phyloP scores from a whole-genome alignment of 2,888 invertebrate species.

The Abrostola triplasia region DNA sequence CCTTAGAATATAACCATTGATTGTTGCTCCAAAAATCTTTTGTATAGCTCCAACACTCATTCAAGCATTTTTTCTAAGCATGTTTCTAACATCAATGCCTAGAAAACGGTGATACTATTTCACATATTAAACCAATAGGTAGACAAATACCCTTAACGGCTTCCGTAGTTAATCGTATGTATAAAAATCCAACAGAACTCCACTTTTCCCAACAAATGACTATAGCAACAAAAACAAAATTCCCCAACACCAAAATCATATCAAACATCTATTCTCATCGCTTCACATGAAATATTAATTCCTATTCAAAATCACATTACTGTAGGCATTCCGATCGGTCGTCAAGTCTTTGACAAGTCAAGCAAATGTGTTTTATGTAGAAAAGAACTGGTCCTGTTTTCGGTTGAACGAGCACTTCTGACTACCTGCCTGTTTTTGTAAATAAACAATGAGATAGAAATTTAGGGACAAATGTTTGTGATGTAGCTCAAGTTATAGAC shows the following conservation, averaged over 20 bases:
- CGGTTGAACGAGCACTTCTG: conserved; percentile 39
- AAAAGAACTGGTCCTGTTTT: conserved; percentile 38
- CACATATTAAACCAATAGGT: too few relatives aligned
- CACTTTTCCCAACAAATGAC: not conserved
- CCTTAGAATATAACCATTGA: too few relatives aligned
- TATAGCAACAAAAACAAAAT: not conserved
- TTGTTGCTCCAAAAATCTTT: too few relatives aligned
- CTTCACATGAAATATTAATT: conserved; percentile 12
- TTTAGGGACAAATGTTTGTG: conserved; percentile 47
- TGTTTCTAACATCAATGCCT: too few relatives aligned
- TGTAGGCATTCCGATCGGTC: conserved; percentile 25
- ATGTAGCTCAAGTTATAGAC: conserved; percentile 37
- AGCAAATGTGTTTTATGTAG: conserved; percentile 48
- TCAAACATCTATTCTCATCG: conserved; percentile 3
- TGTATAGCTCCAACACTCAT: too few relatives aligned
- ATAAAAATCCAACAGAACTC: not conserved
- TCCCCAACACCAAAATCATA: conserved; percentile 2
- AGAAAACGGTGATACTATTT: too few relatives aligned
- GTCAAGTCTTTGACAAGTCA: conserved; percentile 51
- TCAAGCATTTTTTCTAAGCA: too few relatives aligned
- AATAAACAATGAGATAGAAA: conserved; percentile 74
- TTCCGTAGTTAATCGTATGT: too few relatives aligned
- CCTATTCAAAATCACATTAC: conserved; percentile 12
- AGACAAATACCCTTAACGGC: too few relatives aligned
- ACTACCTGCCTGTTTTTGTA: conserved; percentile 67